phyloP scores from a whole-genome alignment of 2,888 invertebrate genomes.

The Diabrotica balteata region DNA sequence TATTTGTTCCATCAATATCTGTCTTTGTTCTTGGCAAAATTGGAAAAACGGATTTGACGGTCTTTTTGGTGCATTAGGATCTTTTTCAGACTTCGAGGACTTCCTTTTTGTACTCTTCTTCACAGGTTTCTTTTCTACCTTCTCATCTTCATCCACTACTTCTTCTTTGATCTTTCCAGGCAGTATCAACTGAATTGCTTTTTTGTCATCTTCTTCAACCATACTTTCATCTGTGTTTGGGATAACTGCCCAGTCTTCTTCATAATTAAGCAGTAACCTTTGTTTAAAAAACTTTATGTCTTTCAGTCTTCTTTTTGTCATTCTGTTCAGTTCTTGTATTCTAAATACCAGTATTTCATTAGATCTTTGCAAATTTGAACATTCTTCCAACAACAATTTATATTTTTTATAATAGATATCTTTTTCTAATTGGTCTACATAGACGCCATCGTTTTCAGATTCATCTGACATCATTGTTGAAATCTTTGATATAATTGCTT shows the following conservation, averaged over 20 bases:
- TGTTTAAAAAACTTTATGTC: slow-evolving; percentile 74
- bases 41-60: slow-evolving; percentile 84
- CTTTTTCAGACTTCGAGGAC: slow-evolving; percentile 66
- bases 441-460: slow-evolving; percentile 66
- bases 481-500: too few species aligned
- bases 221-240: slow-evolving; percentile 49
- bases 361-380: slow-evolving; percentile 78
- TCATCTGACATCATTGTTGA: slow-evolving; percentile 66
- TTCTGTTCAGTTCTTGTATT: slow-evolving; percentile 75
- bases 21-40: slow-evolving; percentile 80
- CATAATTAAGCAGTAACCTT: slow-evolving; percentile 72
- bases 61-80: slow-evolving; percentile 80
- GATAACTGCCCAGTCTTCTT: slow-evolving; percentile 69
- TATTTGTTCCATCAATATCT: slow-evolving; percentile 73
- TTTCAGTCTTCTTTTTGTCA: slow-evolving; percentile 71
- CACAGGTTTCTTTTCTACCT: slow-evolving; percentile 51
- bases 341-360: slow-evolving; percentile 72
- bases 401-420: slow-evolving; percentile 78
- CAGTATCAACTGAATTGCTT: slow-evolving; percentile 50
- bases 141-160: slow-evolving; percentile 50
- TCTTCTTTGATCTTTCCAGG: slow-evolving; percentile 54
- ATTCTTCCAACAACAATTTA: slow-evolving; percentile 75
- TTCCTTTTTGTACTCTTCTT: slow-evolving; percentile 60
- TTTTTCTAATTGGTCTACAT: slow-evolving; percentile 63
- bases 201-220: slow-evolving; percentile 64